Percentiles rank a stretch among this genome's conserved stretches.
Conservation (phyloP, 2,797 vertebrate genomes). For the Sebastes diaconus region DNA sequence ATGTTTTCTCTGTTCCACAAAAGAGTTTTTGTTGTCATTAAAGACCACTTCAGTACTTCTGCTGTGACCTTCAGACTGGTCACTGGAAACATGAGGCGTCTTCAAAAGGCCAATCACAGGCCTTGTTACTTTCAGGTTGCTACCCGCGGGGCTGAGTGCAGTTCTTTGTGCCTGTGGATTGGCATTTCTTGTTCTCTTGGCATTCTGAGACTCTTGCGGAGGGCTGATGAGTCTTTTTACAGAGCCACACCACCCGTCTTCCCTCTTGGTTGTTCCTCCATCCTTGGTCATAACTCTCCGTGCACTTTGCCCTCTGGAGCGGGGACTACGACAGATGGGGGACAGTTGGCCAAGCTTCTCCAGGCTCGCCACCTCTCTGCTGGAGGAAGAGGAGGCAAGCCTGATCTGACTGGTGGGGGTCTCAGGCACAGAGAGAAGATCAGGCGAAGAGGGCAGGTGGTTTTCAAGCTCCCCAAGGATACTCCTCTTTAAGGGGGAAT, state of each 20-base stretch:
- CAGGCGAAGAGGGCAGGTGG: slow-evolving; percentile 53
- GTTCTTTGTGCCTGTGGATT: background rate
- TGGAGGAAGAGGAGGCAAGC: background rate
- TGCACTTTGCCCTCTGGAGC: slow-evolving; percentile 39
- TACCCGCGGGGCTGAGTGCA: background rate
- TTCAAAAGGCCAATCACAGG: slow-evolving; percentile 2
- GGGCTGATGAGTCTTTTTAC: slow-evolving; percentile 76
- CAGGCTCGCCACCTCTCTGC: background rate
- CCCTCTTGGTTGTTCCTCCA: slow-evolving; percentile 1
- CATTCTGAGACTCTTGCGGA: slow-evolving; percentile 47
- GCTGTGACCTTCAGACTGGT: background rate
- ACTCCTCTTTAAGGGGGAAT: slow-evolving; percentile 55
- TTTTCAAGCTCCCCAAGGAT: slow-evolving; percentile 67
- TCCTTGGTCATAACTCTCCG: slow-evolving; percentile 21
- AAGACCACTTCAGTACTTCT: background rate
- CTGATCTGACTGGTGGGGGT: slow-evolving; percentile 75
- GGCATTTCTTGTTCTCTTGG: slow-evolving; percentile 70
- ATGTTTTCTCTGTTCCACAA: background rate
- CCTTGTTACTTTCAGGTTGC: background rate
- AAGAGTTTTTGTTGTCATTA: background rate
- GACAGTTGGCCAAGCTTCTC: slow-evolving; percentile 44
- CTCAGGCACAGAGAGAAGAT: slow-evolving; percentile 70
- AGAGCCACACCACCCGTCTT: slow-evolving; percentile 32
- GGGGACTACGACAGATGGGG: slow-evolving; percentile 68
- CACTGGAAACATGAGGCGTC: background rate